These are phyloP conservation scores for Hirtodrosophila confusa DNA, from an alignment of 2,888 invertebrate genomes.

Conservation along the genomic window DNA sequence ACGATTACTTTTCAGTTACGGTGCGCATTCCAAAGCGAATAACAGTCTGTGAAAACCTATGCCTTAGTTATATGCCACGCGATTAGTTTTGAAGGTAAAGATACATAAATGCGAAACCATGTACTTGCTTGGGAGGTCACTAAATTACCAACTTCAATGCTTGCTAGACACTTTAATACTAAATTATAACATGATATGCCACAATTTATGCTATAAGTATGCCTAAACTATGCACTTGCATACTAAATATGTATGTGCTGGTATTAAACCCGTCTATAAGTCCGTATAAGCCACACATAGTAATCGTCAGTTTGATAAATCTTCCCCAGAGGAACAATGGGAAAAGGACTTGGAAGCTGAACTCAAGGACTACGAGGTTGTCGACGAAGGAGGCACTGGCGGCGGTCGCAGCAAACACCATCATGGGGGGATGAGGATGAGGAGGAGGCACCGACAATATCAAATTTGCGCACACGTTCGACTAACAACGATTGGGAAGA, in stretches of 20 bases:
- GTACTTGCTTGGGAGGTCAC: conserved; percentile 71
- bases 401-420: conserved; percentile 32
- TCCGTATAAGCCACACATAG: conserved; percentile 63
- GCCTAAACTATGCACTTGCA: conserved; percentile 20
- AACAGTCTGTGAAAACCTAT: conserved; percentile 80
- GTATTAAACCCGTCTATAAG: conserved; percentile 23
- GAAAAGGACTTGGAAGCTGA: conserved; percentile 98
- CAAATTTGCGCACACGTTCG: conserved; percentile 83
- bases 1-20: conserved; percentile 80
- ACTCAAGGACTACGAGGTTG: conserved; percentile 97
- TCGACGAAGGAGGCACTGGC: conserved; percentile 85
- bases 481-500: conserved; percentile 84
- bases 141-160: conserved; percentile 47
- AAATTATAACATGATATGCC: conserved; percentile 44
- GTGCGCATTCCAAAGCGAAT: conserved; percentile 82
- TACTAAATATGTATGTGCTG: conserved; percentile 31
- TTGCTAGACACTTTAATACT: conserved; percentile 59
- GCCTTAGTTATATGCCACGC: conserved; percentile 70
- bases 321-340: conserved; percentile 92
- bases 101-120: conserved; percentile 43
- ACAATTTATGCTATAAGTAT: conserved; percentile 48
- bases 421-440: conserved; percentile 54
- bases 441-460: conserved; percentile 82
- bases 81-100: conserved; percentile 59
- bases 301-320: conserved; percentile 50